A percentile compares a stretch with the other conserved stretches of the same genome.
These are phyloP conservation scores for Pristis pectinata DNA, from an alignment of 2,797 vertebrate genomes.

Conservation along the genomic window DNA sequence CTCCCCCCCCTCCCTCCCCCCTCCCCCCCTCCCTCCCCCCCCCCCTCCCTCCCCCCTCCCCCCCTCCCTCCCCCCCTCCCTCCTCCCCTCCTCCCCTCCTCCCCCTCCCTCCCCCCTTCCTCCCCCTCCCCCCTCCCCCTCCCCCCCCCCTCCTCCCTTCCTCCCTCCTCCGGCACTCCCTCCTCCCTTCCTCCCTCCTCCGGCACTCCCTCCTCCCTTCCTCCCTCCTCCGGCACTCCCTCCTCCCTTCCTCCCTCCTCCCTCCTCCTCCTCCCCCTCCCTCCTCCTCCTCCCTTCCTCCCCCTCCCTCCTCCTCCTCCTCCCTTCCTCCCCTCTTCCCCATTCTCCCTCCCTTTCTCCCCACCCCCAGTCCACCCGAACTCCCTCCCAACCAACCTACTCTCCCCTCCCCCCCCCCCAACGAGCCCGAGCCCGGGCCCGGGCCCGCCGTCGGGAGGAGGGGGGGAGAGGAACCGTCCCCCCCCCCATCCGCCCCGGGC, in stretches of 20 bases:
- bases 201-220: not conserved
- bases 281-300: too few relatives aligned
- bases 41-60: not conserved
- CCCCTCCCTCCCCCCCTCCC: not conserved
- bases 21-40: not conserved
- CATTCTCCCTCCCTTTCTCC: too few relatives aligned
- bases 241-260: not conserved
- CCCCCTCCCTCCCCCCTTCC: not conserved
- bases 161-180: not conserved
- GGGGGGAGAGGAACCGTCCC: not conserved
- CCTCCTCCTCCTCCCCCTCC: not conserved
- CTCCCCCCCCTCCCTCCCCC: not conserved
- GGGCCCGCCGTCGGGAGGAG: not conserved
- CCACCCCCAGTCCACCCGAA: conserved; percentile 13
- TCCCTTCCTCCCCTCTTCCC: conserved; percentile 37
- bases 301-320: too few relatives aligned
- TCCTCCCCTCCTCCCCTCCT: not conserved
- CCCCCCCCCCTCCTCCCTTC: not conserved
- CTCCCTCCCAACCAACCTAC: not conserved
- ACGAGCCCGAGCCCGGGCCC: too few relatives aligned
- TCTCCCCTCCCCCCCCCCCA: too few relatives aligned
- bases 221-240: not conserved
- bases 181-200: not conserved
- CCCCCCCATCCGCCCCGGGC: too few relatives aligned
- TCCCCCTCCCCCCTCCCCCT: not conserved